These are phyloP conservation scores for Gulo gulo DNA, from an alignment of 2,113 vertebrate species.

Conservation along the genomic window DNA sequence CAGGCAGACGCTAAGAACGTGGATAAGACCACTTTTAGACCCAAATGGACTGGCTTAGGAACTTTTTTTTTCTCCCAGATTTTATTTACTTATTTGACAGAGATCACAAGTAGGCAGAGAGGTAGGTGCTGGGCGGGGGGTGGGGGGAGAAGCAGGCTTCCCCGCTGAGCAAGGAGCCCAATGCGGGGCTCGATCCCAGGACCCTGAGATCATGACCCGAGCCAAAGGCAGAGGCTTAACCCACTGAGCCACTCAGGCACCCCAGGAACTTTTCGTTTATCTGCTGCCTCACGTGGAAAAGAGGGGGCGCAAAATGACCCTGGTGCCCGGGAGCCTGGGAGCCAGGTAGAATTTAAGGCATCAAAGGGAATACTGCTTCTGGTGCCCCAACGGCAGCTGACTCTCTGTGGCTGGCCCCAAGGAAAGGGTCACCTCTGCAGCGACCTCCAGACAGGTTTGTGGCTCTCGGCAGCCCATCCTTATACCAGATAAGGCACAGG, in stretches of 20 bases:
- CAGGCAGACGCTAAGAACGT: background rate
- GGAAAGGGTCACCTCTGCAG: background rate
- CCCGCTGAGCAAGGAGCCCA: too few relatives aligned
- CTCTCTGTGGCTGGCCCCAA: background rate
- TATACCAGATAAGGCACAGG: background rate
- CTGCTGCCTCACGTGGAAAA: background rate
- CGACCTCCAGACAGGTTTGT: background rate
- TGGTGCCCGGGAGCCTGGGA: constrained; percentile 28
- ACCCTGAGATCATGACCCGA: too few relatives aligned
- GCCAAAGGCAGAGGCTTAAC: too few relatives aligned
- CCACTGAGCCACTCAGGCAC: too few relatives aligned
- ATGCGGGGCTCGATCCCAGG: too few relatives aligned
- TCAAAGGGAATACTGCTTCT: constrained; percentile 18
- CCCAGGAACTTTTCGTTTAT: background rate
- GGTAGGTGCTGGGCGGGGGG: too few relatives aligned
- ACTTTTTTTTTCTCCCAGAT: background rate
- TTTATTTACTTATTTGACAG: too few relatives aligned
- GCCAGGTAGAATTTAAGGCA: constrained; percentile 52
- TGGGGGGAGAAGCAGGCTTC: too few relatives aligned
- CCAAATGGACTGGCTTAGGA: background rate
- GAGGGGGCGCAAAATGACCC: background rate
- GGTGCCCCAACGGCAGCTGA: background rate
- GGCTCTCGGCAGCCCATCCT: background rate
- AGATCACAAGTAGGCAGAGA: too few relatives aligned
- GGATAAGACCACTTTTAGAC: background rate